phyloP scores from a whole-genome alignment of 2,797 vertebrate species.

The Gorsachius magnificus region DNA sequence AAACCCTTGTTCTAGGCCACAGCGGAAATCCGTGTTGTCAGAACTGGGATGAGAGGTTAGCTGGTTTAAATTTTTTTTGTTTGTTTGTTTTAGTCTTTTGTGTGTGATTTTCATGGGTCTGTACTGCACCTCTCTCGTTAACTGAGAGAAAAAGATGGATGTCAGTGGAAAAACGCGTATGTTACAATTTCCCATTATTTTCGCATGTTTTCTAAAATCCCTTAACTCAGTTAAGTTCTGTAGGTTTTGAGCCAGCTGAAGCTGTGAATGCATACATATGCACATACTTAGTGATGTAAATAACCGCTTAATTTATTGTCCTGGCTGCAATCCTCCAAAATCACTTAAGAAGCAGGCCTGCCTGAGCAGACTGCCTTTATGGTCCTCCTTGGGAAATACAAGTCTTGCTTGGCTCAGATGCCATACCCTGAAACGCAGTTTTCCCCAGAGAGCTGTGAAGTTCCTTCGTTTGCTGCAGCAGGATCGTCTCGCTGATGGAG shows the following conservation, averaged over 20 bases:
- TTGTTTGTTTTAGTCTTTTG: neutral
- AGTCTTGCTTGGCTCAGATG: neutral
- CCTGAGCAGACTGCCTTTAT: neutral
- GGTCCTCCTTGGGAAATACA: neutral
- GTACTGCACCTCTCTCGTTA: neutral
- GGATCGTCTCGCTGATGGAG: neutral
- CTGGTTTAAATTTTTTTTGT: neutral
- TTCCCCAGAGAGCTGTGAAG: neutral
- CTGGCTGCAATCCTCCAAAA: neutral
- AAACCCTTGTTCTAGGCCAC: rapidly evolving
- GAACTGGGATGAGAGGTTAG: neutral
- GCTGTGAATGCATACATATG: neutral
- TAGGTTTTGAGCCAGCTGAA: neutral
- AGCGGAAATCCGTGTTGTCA: neutral
- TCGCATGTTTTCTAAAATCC: neutral
- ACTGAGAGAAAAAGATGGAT: neutral
- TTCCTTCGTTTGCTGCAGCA: neutral
- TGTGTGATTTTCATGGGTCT: neutral
- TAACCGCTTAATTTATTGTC: neutral
- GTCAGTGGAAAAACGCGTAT: neutral
- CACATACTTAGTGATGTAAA: neutral
- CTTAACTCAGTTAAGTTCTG: neutral
- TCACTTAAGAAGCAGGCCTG: neutral
- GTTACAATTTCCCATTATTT: neutral
- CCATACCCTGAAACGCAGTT: neutral